phyloP scores from a whole-genome alignment of 2,797 vertebrate genomes.

The Pipistrellus pygmaeus region DNA sequence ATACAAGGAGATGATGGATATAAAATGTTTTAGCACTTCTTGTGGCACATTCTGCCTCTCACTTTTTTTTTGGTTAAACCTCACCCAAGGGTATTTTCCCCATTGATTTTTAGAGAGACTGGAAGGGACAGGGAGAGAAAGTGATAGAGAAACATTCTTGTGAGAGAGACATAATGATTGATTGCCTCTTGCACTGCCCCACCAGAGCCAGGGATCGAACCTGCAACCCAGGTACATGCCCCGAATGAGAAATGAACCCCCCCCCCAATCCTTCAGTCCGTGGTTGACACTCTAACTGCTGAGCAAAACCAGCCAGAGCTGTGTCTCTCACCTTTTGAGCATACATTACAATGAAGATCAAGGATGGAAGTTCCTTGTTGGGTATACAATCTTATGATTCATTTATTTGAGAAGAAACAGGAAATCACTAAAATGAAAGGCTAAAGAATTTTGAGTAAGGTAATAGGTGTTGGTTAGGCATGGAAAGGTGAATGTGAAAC shows the following conservation, averaged over 20 bases:
- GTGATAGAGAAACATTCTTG: too few species aligned
- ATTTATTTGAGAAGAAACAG: conserved; percentile 14
- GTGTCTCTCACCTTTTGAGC: neutral
- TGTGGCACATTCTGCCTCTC: neutral
- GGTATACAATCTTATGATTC: neutral
- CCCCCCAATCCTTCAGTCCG: neutral
- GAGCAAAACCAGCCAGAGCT: neutral
- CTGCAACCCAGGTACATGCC: too few species aligned
- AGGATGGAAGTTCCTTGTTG: neutral
- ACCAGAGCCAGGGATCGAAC: too few species aligned
- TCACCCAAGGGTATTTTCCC: too few species aligned
- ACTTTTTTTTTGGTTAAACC: too few species aligned
- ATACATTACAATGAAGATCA: neutral
- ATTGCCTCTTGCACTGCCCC: too few species aligned
- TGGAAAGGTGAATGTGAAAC: neutral
- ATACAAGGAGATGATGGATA: neutral
- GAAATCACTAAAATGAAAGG: conserved; percentile 18
- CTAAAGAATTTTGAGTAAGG: conserved; percentile 32
- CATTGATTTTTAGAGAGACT: too few species aligned
- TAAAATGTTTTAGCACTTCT: neutral
- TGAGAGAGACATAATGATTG: too few species aligned
- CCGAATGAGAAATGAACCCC: neutral
- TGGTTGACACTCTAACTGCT: neutral
- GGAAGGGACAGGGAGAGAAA: too few species aligned
- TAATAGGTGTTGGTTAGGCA: neutral